Conservation (phyloP, 1,140 invertebrate species). For the Halyomorpha halys region DNA sequence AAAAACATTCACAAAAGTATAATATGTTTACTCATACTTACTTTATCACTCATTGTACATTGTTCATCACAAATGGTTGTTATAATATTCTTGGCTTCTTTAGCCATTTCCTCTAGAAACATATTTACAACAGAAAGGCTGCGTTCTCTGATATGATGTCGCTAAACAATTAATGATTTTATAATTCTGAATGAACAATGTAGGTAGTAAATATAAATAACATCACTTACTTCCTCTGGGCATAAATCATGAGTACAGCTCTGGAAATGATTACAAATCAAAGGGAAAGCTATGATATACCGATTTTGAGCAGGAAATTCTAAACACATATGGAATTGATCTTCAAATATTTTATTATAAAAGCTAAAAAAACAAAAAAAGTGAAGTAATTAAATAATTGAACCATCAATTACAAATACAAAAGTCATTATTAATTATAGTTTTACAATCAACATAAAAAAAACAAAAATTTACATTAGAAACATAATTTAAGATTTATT, state of each 20-base stretch:
- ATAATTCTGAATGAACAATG: neutral
- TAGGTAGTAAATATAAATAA: neutral
- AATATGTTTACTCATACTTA: slow-evolving; percentile 32
- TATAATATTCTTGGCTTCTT: slow-evolving; percentile 97
- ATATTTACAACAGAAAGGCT: slow-evolving; percentile 95
- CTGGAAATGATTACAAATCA: slow-evolving; percentile 96
- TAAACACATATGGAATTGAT: slow-evolving; percentile 96
- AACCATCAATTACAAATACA: no score
- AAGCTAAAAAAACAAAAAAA: slow-evolving; percentile 69
- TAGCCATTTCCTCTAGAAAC: slow-evolving; percentile 97
- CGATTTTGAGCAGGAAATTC: slow-evolving; percentile 97
- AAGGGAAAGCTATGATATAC: slow-evolving; percentile 93
- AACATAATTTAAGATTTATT: neutral
- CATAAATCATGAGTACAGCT: slow-evolving; percentile 96
- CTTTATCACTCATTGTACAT: slow-evolving; percentile 83
- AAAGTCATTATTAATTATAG: neutral
- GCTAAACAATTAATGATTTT: slow-evolving; percentile 35
- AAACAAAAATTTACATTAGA: slow-evolving; percentile 1
- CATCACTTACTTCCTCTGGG: slow-evolving; percentile 72
- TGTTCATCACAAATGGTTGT: slow-evolving; percentile 97
- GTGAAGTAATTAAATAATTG: neutral
- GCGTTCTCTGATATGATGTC: slow-evolving; percentile 89
- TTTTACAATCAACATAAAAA: neutral
- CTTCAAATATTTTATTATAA: slow-evolving; percentile 93
- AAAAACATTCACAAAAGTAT: no score